phyloP scores from a whole-genome alignment of 2,888 invertebrate species.

The Lypha dubia region DNA sequence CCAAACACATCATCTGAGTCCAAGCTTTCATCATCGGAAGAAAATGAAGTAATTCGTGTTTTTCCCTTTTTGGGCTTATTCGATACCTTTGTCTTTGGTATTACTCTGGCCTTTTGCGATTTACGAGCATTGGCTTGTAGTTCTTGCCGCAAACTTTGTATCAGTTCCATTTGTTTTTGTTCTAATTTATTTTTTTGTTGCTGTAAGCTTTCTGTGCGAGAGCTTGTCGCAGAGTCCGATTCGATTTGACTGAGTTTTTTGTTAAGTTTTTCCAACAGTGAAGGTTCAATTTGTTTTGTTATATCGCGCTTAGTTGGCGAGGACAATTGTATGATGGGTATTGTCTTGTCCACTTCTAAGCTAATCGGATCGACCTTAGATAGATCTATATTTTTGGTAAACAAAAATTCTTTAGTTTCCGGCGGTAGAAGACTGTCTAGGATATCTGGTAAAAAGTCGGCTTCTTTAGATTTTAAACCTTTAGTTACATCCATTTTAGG shows the following conservation, averaged over 20 bases:
- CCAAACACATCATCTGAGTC: conserved; percentile 91
- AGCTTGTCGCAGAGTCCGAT: conserved; percentile 90
- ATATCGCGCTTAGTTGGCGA: conserved; percentile 88
- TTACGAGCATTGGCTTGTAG: conserved; percentile 85
- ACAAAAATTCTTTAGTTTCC: conserved; percentile 87
- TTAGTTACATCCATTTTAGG: conserved; percentile 83
- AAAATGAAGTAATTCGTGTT: conserved; percentile 90
- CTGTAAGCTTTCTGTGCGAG: conserved; percentile 88
- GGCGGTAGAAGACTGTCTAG: conserved; percentile 82
- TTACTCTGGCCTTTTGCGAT: conserved; percentile 86
- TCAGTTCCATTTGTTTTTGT: conserved; percentile 85
- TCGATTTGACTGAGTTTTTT: conserved; percentile 90
- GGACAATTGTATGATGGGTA: conserved; percentile 85
- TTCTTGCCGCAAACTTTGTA: conserved; percentile 86
- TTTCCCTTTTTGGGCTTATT: conserved; percentile 87
- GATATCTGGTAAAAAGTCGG: conserved; percentile 85
- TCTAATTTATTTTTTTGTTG: conserved; percentile 85
- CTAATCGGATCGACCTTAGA: conserved; percentile 90
- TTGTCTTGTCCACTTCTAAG: conserved; percentile 87
- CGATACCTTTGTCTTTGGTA: conserved; percentile 85
- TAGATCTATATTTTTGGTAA: conserved; percentile 90
- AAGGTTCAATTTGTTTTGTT: conserved; percentile 88
- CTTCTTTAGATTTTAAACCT: conserved; percentile 74
- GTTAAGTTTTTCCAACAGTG: conserved; percentile 87
- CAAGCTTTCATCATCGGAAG: conserved; percentile 90